Conservation (phyloP, 2,888 invertebrate species). For the Acanthosepion pharaonis region DNA sequence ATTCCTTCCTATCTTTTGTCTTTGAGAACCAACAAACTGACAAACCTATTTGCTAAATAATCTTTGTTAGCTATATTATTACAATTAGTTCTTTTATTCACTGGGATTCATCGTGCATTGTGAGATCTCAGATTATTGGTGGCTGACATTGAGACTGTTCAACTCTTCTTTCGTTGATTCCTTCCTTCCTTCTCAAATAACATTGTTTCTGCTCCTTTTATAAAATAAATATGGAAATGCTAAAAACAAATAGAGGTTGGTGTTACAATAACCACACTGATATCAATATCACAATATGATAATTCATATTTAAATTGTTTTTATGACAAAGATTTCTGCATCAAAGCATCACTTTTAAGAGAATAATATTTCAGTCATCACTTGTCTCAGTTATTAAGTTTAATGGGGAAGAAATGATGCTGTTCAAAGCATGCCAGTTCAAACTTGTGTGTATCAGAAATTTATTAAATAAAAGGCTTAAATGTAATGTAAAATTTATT, state of each 20-base stretch:
- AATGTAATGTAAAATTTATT: too few species aligned
- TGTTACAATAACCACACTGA: not conserved
- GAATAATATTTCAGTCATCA: not conserved
- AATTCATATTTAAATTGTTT: not conserved
- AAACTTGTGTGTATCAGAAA: too few species aligned
- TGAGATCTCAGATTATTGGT: not conserved
- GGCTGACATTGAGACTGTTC: conserved; percentile 17
- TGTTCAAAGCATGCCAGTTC: not conserved
- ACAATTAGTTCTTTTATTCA: not conserved
- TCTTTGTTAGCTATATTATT: not conserved
- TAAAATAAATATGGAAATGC: not conserved
- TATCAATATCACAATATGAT: not conserved
- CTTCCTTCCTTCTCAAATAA: not conserved
- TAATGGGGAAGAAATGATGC: not conserved
- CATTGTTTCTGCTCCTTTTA: not conserved
- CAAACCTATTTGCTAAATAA: not conserved
- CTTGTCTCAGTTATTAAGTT: not conserved
- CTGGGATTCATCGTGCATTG: not conserved
- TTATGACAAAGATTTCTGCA: not conserved
- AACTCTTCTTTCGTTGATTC: not conserved
- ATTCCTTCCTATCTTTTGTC: not conserved
- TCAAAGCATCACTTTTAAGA: not conserved
- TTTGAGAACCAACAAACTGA: not conserved
- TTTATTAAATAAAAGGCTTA: too few species aligned
- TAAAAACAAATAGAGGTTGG: not conserved